These are phyloP conservation scores for Lacanobia wlatinum DNA, from an alignment of 2,888 invertebrate genomes.

Conservation along the genomic window DNA sequence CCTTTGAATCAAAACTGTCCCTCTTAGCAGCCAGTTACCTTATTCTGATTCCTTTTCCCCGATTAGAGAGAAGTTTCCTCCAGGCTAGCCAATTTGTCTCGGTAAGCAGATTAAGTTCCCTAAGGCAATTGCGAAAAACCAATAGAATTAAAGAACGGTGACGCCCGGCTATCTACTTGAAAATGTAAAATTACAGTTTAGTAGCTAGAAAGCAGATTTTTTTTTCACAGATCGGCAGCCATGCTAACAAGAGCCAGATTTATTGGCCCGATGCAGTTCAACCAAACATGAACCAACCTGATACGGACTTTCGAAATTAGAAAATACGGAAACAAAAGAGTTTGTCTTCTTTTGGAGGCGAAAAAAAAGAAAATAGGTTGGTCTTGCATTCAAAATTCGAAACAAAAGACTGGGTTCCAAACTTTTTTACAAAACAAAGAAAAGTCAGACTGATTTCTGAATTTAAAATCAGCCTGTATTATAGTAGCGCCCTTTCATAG, in stretches of 20 bases:
- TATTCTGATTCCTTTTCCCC: background rate
- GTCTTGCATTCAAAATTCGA: conserved; percentile 16
- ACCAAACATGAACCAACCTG: background rate
- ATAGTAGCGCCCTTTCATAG: conserved; percentile 22
- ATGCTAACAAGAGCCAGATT: conserved; percentile 7
- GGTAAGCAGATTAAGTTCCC: conserved; percentile 2
- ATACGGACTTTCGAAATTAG: conserved; percentile 11
- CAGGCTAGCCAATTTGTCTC: conserved; percentile 9
- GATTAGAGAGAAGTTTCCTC: background rate
- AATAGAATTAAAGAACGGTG: conserved; percentile 16
- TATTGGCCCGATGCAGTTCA: conserved; percentile 7
- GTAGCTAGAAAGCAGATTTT: background rate
- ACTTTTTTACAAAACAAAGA: conserved; percentile 44
- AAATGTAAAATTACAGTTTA: conserved; percentile 18
- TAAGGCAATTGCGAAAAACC: conserved; percentile 13
- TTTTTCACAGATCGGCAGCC: conserved; percentile 2
- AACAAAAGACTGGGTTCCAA: conserved; percentile 35
- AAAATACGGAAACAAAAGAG: conserved; percentile 31
- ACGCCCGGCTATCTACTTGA: background rate
- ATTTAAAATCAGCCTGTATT: conserved; percentile 58
- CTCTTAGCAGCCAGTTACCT: background rate
- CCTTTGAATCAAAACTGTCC: background rate
- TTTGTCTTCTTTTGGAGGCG: conserved; percentile 22
- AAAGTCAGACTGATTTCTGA: conserved; percentile 16
- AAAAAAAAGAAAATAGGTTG: conserved; percentile 18